Conservation (phyloP, 2,888 invertebrate species). For the Hipparchia sbordonii region DNA sequence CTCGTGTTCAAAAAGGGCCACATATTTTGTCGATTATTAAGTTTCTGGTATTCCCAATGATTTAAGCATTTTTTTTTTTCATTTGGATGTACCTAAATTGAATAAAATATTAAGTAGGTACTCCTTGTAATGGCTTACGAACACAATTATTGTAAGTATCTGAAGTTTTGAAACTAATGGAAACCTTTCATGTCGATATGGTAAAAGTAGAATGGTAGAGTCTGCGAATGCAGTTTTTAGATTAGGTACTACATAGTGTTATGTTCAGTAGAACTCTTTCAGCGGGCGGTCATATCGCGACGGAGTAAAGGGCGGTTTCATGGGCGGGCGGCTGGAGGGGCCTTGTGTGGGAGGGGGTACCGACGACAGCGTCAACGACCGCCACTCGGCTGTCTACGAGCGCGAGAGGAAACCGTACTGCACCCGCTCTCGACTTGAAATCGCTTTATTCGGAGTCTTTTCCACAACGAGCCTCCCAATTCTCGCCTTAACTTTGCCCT, state of each 20-base stretch:
- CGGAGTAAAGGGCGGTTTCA: slow-evolving; percentile 48
- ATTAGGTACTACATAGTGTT: slow-evolving; percentile 16
- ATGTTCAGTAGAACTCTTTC: slow-evolving; percentile 27
- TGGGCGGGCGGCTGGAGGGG: slow-evolving; percentile 79
- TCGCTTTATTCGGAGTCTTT: slow-evolving; percentile 25
- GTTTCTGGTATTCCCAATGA: too few relatives aligned
- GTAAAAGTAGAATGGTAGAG: too few relatives aligned
- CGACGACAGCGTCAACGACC: slow-evolving; percentile 82
- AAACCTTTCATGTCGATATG: too few relatives aligned
- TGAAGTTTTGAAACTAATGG: too few relatives aligned
- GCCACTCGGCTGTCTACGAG: slow-evolving; percentile 71
- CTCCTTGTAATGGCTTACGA: too few relatives aligned
- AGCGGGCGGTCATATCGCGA: slow-evolving; percentile 23
- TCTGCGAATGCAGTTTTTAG: slow-evolving; percentile 1
- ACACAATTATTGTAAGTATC: too few relatives aligned
- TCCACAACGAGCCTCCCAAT: slow-evolving; percentile 26
- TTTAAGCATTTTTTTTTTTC: too few relatives aligned
- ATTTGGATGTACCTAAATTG: too few relatives aligned
- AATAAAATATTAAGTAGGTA: too few relatives aligned
- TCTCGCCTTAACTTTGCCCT: slow-evolving; percentile 21
- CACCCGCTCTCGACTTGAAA: slow-evolving; percentile 42
- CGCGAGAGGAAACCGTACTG: slow-evolving; percentile 68
- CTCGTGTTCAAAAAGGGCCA: too few relatives aligned
- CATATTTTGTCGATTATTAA: too few relatives aligned
- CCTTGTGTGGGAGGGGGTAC: slow-evolving; percentile 56